phyloP scores from a whole-genome alignment of 2,113 vertebrate genomes.

The Orthochromis malagaraziensis region DNA sequence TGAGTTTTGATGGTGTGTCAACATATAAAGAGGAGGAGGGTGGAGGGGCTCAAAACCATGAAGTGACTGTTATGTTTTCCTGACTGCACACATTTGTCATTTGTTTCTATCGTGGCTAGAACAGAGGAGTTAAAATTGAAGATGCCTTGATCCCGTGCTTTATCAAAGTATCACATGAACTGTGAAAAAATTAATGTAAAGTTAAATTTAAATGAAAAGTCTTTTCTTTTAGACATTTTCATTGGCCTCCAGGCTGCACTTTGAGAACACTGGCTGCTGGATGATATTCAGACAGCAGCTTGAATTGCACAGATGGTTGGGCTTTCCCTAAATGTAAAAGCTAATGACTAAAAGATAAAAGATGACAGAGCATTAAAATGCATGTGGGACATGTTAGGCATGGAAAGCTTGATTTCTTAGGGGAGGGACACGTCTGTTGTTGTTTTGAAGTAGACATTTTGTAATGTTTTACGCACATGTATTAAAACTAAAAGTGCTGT shows the following conservation, averaged over 20 bases:
- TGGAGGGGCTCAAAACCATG: background rate
- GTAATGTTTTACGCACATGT: background rate
- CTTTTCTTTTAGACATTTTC: background rate
- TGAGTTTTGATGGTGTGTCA: background rate
- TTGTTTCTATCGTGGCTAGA: background rate
- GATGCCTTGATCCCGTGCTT: background rate
- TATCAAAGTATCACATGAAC: background rate
- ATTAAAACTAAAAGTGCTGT: background rate
- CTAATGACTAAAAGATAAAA: slow-evolving; percentile 21
- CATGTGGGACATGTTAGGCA: background rate
- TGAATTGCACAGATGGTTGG: slow-evolving; percentile 32
- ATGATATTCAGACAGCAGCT: slow-evolving; percentile 14
- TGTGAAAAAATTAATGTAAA: background rate
- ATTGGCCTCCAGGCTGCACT: background rate
- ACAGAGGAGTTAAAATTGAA: background rate
- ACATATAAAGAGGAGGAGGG: background rate
- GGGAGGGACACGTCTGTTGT: background rate
- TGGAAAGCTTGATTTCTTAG: background rate
- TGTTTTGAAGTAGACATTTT: background rate
- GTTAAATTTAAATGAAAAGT: background rate
- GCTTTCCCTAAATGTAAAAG: slow-evolving; percentile 14
- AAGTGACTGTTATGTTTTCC: background rate
- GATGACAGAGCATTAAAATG: slow-evolving; percentile 34
- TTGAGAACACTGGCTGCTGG: background rate
- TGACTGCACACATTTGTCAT: background rate